Percentiles rank a stretch among this genome's conserved stretches.
Evolutionary conservation across 2,113 vertebrate species (phyloP).

Genomic region (Brachyhypopomus occidentalis): DNA sequence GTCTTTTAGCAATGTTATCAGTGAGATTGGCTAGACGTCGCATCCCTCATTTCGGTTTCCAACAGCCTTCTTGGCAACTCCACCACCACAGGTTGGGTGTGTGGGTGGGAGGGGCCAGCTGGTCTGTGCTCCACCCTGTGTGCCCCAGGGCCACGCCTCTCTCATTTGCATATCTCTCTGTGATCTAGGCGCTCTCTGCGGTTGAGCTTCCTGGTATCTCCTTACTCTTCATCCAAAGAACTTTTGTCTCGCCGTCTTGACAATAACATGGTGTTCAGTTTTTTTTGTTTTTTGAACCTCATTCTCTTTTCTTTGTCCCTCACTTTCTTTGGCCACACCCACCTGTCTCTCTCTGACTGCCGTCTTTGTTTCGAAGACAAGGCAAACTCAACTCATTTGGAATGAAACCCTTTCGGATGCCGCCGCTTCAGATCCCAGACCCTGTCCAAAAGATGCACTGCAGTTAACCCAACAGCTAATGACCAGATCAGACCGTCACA

Average conservation of each 20-base stretch:
- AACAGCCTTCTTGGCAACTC: slow-evolving; percentile 25
- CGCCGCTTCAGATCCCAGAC: too few species aligned
- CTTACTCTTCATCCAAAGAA: background rate
- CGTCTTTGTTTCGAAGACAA: too few species aligned
- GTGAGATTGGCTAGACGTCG: too few species aligned
- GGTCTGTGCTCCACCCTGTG: background rate
- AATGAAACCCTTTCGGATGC: too few species aligned
- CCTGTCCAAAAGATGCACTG: too few species aligned
- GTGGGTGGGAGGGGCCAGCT: slow-evolving; percentile 18
- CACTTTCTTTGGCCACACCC: too few species aligned
- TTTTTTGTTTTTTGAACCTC: background rate
- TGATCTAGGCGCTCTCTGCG: background rate
- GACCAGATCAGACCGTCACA: too few species aligned
- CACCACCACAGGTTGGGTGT: slow-evolving; percentile 10
- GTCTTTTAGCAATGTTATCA: too few species aligned
- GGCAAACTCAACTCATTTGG: too few species aligned
- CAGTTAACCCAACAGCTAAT: too few species aligned
- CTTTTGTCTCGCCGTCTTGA: background rate
- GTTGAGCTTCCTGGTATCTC: background rate
- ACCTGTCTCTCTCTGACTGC: too few species aligned
- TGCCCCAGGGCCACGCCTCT: background rate
- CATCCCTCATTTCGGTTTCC: background rate
- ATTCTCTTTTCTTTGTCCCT: background rate
- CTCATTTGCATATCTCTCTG: background rate
- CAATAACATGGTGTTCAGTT: background rate